Evolutionary conservation across 2,113 vertebrate genomes (phyloP).

Genomic region (Morphnarchus princeps): DNA sequence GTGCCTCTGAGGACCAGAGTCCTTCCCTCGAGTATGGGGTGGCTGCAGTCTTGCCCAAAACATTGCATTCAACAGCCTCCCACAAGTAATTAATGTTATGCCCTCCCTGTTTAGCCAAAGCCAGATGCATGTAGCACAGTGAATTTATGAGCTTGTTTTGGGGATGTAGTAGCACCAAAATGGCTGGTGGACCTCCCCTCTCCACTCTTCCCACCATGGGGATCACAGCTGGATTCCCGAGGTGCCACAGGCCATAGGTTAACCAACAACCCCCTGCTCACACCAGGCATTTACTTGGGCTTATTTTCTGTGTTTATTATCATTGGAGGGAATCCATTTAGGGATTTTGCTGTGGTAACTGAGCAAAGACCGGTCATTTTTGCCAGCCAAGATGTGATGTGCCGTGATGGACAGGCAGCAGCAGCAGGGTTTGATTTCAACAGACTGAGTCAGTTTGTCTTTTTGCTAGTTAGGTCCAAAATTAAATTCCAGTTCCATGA

Average conservation of each 20-base stretch:
- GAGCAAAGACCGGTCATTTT: neutral
- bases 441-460: neutral
- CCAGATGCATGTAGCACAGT: fast-evolving
- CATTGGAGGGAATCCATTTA: neutral
- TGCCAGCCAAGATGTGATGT: neutral
- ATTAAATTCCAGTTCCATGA: conserved; percentile 1
- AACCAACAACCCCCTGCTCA: neutral
- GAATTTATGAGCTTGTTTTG: neutral
- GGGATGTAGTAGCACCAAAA: neutral
- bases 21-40: neutral
- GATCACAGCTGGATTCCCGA: neutral
- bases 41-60: neutral
- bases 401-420: neutral
- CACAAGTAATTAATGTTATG: no score
- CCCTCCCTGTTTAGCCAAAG: neutral
- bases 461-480: neutral
- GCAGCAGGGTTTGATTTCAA: neutral
- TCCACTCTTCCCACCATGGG: fast-evolving
- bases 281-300: neutral
- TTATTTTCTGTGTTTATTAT: neutral
- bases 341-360: neutral
- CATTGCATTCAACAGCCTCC: fast-evolving
- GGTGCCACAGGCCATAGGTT: neutral
- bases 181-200: neutral
- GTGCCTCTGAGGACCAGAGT: neutral